Evolutionary conservation across 2,888 invertebrate genomes (phyloP), one percentile per base, ranked within the genome.

Genomic region (Zygaena filipendulae): DNA sequence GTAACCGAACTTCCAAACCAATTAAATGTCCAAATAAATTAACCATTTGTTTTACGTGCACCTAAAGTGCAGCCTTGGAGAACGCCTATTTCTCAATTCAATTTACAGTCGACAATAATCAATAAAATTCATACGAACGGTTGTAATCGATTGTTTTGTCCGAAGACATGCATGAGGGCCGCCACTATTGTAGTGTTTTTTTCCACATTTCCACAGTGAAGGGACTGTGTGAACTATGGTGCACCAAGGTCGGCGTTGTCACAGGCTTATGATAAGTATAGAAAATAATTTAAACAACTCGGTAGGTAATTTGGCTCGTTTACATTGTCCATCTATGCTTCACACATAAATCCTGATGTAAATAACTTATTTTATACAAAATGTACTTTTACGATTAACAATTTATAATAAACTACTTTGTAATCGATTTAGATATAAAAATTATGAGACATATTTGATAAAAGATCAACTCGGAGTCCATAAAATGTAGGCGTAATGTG

Each of bases 171-270:
- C 59, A 51, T 54, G 66, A 63, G 69, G 69, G 60, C 54, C 68
- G 48, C 49, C n/a, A 49, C 63, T 52, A 74, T 77, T 77, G 75
- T 72, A 48, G 45, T 46, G 62, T 70, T 77, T 77, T n/a, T 75
- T 77, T 67, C 66, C 62, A 67, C 62, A 69, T 70, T 74, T 71
- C 49, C 67, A 57, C 61, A 66, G 77, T 75, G 77, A 77, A 77
- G 77, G 77, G 77, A 62, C 68, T 67, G 74, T 72, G 70, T 67
- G 74, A 72, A 74, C 67, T 63, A 61, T 59, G 61, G 59, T 56
- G 55, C 52, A 35, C 46, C 67, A 74, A 77, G 77, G 77, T 75
- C 68, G 67, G 45, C 58, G 21, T 49, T 62, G 61, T 71, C 70
- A 72, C 66, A 71, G 59, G 62, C 67, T 58, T 53, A 58, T 61